Evolutionary conservation across 2,797 vertebrate species (phyloP).

Genomic region (Vultur gryphus): DNA sequence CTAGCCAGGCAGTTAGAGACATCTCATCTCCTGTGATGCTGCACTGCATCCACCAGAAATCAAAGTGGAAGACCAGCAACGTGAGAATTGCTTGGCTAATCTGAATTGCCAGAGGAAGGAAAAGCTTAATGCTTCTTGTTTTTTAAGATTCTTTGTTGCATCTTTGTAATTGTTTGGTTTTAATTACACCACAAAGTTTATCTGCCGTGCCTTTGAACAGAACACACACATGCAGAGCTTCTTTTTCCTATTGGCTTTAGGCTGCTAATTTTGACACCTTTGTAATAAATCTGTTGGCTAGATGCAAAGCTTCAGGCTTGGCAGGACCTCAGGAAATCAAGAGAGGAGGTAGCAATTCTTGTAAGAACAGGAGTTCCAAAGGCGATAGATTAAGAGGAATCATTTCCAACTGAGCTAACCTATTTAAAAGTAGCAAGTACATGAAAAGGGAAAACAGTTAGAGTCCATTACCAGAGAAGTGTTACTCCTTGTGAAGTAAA

Average conservation of each 20-base stretch:
- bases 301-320: slow-evolving; percentile 38
- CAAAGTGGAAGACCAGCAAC: background rate
- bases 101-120: background rate
- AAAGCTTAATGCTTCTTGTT: background rate
- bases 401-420: background rate
- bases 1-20: background rate
- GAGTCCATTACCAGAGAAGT: slow-evolving; percentile 16
- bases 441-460: slow-evolving; percentile 1
- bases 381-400: background rate
- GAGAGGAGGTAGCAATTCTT: slow-evolving; percentile 43
- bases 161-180: slow-evolving; percentile 32
- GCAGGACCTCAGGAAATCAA: slow-evolving; percentile 52
- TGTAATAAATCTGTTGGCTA: slow-evolving; percentile 63
- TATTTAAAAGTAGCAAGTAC: slow-evolving; percentile 13
- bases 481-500: slow-evolving; percentile 22
- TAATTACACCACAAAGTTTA: background rate
- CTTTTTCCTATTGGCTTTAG: slow-evolving; percentile 15
- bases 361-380: background rate
- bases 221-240: background rate
- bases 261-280: slow-evolving; percentile 65
- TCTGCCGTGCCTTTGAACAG: background rate
- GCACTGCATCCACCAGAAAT: background rate
- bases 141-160: background rate
- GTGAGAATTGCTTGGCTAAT: background rate
- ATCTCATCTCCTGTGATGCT: background rate